phyloP scores from a whole-genome alignment of 2,797 vertebrate species.

The Sardinella longiceps region DNA sequence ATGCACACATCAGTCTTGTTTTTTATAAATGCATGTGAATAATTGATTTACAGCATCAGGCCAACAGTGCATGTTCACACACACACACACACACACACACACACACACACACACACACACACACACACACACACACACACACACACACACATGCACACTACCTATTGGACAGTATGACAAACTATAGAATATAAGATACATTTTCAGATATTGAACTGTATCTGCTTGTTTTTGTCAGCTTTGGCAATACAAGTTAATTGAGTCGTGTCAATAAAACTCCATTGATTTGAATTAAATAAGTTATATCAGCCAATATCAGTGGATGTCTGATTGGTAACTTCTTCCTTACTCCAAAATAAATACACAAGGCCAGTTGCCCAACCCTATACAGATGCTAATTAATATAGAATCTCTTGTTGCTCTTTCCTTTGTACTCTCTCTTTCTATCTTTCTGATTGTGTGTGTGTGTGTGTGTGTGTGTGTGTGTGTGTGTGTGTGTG shows the following conservation, averaged over 20 bases:
- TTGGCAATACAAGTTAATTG: too few species aligned
- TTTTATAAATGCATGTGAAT: background rate
- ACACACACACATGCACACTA: constrained; percentile 24
- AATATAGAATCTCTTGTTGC: constrained; percentile 59
- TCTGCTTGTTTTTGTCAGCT: too few species aligned
- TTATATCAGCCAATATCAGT: constrained; percentile 61
- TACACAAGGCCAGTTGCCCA: constrained; percentile 44
- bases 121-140: constrained; percentile 17
- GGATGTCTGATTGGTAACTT: constrained; percentile 65
- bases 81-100: background rate
- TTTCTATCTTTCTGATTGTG: constrained; percentile 54
- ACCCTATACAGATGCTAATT: constrained; percentile 72
- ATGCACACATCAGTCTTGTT: background rate
- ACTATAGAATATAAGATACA: too few species aligned
- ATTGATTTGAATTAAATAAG: too few species aligned
- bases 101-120: background rate
- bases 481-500: background rate
- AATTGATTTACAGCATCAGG: background rate
- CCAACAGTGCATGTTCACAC: background rate
- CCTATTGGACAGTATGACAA: too few species aligned
- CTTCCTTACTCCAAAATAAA: constrained; percentile 56
- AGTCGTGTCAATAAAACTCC: too few species aligned
- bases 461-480: background rate
- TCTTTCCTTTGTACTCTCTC: constrained; percentile 34
- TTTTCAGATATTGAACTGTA: too few species aligned